Evolutionary conservation across 2,797 vertebrate species (phyloP), one percentile per base, ranked within the genome.

Genomic region (Xenopus petersii): DNA sequence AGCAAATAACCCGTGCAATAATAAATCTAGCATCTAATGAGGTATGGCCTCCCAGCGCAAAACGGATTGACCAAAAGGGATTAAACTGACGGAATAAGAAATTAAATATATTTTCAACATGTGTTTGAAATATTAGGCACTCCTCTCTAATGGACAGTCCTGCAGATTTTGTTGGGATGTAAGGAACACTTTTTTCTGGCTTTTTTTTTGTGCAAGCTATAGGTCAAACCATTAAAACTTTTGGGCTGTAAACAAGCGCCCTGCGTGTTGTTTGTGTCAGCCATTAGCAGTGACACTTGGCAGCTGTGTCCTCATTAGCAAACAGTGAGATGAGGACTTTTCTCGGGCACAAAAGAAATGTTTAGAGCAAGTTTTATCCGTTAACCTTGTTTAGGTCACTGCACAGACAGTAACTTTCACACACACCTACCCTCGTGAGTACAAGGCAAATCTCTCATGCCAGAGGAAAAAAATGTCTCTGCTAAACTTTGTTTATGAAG

Each of bases 151-250:
- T 70, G 69, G 71, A 5, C 66, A 12, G 66, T 47, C 76, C 71
- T 51, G 26, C 64, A 74, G 42, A 70, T 66, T 70, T 64, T 24
- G 12, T 2, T 55, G 55, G 71, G 62, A 36, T 79, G 77, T 79
- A 71, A 79, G 54, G 54, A 70, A 65, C 30, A 64, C 71, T 73
- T 69, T 60, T 74, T 70, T 30, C 26, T 30, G 26, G 11, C 63
- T 64, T 64, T 10, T 64, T 10, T 21, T 64, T 61, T 70, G 61
- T 47, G 67, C 77, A 55, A 79, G 77, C 70, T 79, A 79, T 74
- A 79, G 77, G 77, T 79, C 77, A 79, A 64, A 79, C 77, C 71
- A 79, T 79, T 79, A 79, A 79, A 79, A 62, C 74, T 79, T 79
- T 66, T 62, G 13, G 71, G 55, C 67, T 74, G 71, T 79, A 79